phyloP scores from a whole-genome alignment of 2,888 invertebrate species.

The Beris morrisii region DNA sequence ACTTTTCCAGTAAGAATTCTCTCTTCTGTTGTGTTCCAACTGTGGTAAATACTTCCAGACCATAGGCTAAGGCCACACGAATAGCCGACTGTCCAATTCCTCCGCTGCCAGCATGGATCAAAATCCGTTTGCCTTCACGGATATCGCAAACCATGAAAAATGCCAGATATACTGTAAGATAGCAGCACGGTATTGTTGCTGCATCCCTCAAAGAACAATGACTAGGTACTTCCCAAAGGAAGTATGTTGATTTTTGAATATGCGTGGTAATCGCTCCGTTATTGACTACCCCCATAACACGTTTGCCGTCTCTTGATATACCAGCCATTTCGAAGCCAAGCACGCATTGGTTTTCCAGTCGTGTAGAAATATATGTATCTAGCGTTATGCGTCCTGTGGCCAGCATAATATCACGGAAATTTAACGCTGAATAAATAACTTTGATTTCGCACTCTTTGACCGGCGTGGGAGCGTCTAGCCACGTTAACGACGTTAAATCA shows the following conservation, averaged over 20 bases:
- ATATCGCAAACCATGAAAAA: constrained; percentile 52
- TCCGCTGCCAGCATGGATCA: constrained; percentile 67
- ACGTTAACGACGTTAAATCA: constrained; percentile 82
- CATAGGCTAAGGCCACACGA: constrained; percentile 65
- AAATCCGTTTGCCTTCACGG: constrained; percentile 52
- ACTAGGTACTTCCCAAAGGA: constrained; percentile 69
- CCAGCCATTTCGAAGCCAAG: constrained; percentile 73
- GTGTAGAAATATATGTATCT: constrained; percentile 73
- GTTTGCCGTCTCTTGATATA: constrained; percentile 59
- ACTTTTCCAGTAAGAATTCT: constrained; percentile 62
- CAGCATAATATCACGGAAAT: constrained; percentile 94
- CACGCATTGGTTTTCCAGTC: constrained; percentile 67
- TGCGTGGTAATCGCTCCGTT: constrained; percentile 61
- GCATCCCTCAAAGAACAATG: constrained; percentile 74
- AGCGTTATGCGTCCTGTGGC: constrained; percentile 86
- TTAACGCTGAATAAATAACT: constrained; percentile 72
- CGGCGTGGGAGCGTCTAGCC: constrained; percentile 71
- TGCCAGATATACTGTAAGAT: constrained; percentile 66
- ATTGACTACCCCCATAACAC: constrained; percentile 66
- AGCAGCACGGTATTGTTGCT: constrained; percentile 79
- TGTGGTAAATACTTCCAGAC: constrained; percentile 70
- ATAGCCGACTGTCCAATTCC: constrained; percentile 82
- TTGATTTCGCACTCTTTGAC: constrained; percentile 60
- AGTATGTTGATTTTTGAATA: constrained; percentile 55
- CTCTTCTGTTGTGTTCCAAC: constrained; percentile 68